Conservation (phyloP, 2,888 invertebrate species). For the Ophioninae sp. region DNA sequence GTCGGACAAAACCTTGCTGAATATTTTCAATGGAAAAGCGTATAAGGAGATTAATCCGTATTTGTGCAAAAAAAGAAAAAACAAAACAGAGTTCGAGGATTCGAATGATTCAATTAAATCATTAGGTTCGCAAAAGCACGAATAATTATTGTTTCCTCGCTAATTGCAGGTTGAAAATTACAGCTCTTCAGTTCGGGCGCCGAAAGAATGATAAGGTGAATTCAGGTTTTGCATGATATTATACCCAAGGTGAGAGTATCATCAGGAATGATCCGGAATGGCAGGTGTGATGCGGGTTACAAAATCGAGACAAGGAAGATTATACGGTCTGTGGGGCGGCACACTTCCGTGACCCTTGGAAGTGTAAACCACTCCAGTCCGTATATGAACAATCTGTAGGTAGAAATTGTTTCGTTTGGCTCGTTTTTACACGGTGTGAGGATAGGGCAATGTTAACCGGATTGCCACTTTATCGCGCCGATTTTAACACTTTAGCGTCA, state of each 20-base stretch:
- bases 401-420: slow-evolving; percentile 28
- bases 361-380: slow-evolving; percentile 32
- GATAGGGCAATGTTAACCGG: slow-evolving; percentile 7
- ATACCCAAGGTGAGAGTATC: slow-evolving; percentile 44
- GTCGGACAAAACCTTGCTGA: slow-evolving; percentile 25
- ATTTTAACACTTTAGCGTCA: slow-evolving; percentile 74
- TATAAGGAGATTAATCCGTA: no score
- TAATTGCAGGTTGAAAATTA: not conserved
- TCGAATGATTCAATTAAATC: not conserved
- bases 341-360: slow-evolving; percentile 33
- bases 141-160: not conserved
- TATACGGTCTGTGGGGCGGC: slow-evolving; percentile 37
- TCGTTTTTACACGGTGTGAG: not conserved
- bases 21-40: no score
- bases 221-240: slow-evolving; percentile 6
- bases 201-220: slow-evolving; percentile 16
- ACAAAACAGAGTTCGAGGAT: not conserved
- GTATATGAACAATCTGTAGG: slow-evolving; percentile 36
- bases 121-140: not conserved
- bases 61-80: no score
- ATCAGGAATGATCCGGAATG: slow-evolving; percentile 38
- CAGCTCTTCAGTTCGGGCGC: slow-evolving; percentile 5
- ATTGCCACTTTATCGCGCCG: slow-evolving; percentile 69
- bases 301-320: slow-evolving; percentile 46
- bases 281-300: slow-evolving; percentile 59